Base-by-base conservation (phyloP, 2,113 vertebrate genomes). In the Gnathonemus longibarbis region DNA sequence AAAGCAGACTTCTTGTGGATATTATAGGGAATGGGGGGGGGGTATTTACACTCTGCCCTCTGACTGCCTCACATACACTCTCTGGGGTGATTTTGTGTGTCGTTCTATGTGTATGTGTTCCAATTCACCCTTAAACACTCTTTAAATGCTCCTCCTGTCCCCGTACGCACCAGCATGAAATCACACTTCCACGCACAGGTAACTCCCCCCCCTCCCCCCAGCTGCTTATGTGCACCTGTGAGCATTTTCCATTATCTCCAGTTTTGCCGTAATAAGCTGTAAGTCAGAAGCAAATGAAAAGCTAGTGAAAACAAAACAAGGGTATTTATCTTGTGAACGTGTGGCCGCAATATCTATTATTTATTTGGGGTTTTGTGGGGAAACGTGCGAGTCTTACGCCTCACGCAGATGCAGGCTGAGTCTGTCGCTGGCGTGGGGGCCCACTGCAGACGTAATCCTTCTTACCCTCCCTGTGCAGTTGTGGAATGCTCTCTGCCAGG, bases 81-180 rank as follows among this genome's bases (percentile, higher is more conserved):
- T 70, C n/a, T 31, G 62, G 62, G 62, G 62, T 27, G 62, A 66
- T 66, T 66, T 77, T 77, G 70, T 77, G 70, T 74, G 31, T 50
- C 15, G 1, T 11, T 86, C 21, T 11, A 13, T 50, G 10, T 49
- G 49, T 27, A 31, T 84, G 3, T 49, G 17, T 49, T 45, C 46
- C 83, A 46, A 13, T 42, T 46, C 42, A 49, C 31, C 19, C 83
- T 49, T 49, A 49, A 21, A 42, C 21, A 70, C 89, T 42, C 13
- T 42, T 39, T 19, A 19, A 77, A 19, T 77, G 35, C 13, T 92
- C 87, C 46, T 70, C 92, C 91, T 93, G 91, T 90, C 92, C 94
- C 58, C 9, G 3, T 91, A 21, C 19, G 35, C 89, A 90, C 90
- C 74, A n/a, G n/a, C 62, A 27, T 66, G 62, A 27, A 66, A 66